Evolutionary conservation across 2,797 vertebrate genomes (phyloP).

Genomic region (Octomys mimax): DNA sequence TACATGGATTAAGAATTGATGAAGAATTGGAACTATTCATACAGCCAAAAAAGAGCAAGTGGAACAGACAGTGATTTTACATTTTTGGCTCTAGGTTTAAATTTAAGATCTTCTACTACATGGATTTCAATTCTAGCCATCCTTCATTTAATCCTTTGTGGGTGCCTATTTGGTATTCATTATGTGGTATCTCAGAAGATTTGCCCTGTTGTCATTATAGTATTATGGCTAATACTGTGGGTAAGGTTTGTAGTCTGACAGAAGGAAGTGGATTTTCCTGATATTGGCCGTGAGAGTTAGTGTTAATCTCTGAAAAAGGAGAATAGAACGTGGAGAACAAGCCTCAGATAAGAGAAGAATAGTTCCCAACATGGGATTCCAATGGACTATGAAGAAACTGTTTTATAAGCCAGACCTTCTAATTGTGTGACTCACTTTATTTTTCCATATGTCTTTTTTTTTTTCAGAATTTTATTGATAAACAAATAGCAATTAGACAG

Average conservation of each 20-base stretch:
- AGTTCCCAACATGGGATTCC: neutral
- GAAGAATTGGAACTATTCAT: neutral
- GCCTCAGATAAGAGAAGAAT: neutral
- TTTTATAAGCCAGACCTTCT: slow-evolving; percentile 31
- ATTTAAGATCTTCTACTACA: neutral
- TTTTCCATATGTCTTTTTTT: slow-evolving; percentile 42
- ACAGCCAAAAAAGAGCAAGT: neutral
- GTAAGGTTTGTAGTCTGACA: neutral
- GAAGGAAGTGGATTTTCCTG: neutral
- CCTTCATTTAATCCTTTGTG: slow-evolving; percentile 1
- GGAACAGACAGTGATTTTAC: neutral
- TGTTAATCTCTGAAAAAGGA: neutral
- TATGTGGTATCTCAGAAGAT: neutral
- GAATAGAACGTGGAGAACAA: neutral
- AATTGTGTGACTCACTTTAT: slow-evolving; percentile 10
- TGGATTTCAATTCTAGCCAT: neutral
- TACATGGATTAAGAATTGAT: neutral
- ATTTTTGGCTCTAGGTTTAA: neutral
- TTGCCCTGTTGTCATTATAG: neutral
- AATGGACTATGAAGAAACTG: neutral
- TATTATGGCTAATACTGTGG: neutral
- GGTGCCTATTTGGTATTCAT: neutral
- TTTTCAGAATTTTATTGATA: too few species aligned
- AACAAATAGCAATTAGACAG: too few species aligned
- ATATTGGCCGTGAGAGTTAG: neutral